These are phyloP conservation scores for Lophochroa leadbeateri DNA, from an alignment of 2,113 vertebrate species.

Conservation along the genomic window DNA sequence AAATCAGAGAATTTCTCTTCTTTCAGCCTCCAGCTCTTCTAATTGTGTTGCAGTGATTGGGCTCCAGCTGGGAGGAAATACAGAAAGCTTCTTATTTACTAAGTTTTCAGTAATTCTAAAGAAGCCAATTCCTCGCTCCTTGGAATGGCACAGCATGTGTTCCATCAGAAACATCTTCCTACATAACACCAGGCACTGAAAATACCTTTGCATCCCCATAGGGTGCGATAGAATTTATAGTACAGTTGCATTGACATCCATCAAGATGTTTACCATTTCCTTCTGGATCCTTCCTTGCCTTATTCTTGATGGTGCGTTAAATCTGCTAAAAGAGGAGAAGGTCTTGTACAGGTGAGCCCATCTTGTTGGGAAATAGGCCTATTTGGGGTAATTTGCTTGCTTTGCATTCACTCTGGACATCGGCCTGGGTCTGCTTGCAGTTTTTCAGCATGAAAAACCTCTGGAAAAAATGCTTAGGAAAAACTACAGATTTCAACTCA, in stretches of 20 bases:
- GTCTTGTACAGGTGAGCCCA: not conserved
- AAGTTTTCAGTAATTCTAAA: not conserved
- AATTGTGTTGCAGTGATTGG: not conserved
- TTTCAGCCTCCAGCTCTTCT: slow-evolving; percentile 1
- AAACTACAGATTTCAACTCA: slow-evolving; percentile 16
- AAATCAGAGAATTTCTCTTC: not conserved
- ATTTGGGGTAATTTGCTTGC: not conserved
- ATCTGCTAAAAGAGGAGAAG: not conserved
- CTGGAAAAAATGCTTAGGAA: not conserved
- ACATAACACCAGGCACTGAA: not conserved
- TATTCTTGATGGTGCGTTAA: not conserved
- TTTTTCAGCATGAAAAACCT: not conserved
- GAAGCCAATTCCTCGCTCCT: not conserved
- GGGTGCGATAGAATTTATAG: not conserved
- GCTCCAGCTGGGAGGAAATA: slow-evolving; percentile 11
- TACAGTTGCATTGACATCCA: not conserved
- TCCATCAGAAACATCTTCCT: not conserved
- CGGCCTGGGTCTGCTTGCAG: not conserved
- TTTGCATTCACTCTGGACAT: not conserved
- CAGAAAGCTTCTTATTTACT: slow-evolving; percentile 2
- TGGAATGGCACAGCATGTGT: not conserved
- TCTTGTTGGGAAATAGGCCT: not conserved
- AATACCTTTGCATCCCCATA: not conserved
- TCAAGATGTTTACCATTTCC: not conserved
- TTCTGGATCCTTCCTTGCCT: not conserved